A percentile compares a stretch with the other conserved stretches of the same genome.
Conservation (phyloP, 2,113 vertebrate genomes). For the Peromyscus californicus region DNA sequence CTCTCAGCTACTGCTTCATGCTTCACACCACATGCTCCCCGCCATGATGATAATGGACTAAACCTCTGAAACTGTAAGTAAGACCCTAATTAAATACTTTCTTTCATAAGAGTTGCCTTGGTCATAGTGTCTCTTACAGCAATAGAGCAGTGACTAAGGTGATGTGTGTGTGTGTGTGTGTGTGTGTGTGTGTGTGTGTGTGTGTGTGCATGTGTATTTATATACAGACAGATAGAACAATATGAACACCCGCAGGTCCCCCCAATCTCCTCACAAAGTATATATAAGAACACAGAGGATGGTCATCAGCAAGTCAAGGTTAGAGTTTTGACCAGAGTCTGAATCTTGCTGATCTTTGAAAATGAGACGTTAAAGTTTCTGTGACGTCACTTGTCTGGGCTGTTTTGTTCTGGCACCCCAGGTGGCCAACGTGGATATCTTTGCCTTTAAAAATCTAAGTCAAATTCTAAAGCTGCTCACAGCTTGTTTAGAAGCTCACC, state of each 20-base stretch:
- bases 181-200: neutral
- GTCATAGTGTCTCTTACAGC: neutral
- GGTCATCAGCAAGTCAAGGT: neutral
- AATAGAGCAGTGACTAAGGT: neutral
- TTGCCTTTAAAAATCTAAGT: neutral
- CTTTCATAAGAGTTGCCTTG: neutral
- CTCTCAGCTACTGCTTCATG: neutral
- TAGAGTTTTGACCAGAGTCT: neutral
- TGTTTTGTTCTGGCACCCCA: neutral
- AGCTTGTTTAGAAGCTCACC: neutral
- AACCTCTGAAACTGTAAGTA: neutral
- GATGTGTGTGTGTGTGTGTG: too few relatives aligned
- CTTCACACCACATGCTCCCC: neutral
- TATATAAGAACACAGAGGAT: neutral
- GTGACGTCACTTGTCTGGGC: neutral
- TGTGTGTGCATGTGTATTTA: neutral
- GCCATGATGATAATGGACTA: neutral
- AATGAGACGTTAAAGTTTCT: neutral
- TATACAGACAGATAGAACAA: neutral
- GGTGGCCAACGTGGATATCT: neutral
- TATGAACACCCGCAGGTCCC: neutral
- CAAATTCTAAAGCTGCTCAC: neutral
- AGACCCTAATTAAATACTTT: neutral
- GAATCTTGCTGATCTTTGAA: neutral
- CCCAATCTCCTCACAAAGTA: accelerated